Percentiles rank a stretch among this genome's conserved stretches.
phyloP scores from a whole-genome alignment of 2,888 invertebrate genomes.

The Thera obeliscata region DNA sequence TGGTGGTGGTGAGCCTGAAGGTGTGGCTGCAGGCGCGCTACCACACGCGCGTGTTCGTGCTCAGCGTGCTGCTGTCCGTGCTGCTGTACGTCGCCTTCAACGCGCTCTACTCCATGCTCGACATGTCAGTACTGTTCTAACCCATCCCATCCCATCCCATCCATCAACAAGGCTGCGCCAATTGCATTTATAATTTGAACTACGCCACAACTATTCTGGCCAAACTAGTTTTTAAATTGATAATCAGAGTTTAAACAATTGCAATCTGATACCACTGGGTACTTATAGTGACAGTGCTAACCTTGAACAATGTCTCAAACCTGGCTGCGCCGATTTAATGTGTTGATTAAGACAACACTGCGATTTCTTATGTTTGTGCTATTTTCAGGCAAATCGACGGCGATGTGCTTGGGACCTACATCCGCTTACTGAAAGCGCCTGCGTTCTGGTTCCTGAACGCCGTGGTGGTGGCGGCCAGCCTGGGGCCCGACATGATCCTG shows the following conservation, averaged over 20 bases:
- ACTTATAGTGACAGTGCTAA: too few relatives aligned
- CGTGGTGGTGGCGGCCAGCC: constrained; percentile 72
- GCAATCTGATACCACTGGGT: too few relatives aligned
- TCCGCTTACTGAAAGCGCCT: constrained; percentile 81
- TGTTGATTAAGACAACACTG: not conserved
- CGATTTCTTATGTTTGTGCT: not conserved
- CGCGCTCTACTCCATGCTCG: constrained; percentile 81
- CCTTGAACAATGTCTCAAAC: too few relatives aligned
- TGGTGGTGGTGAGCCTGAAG: constrained; percentile 85
- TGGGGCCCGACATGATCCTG: constrained; percentile 83
- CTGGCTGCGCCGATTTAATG: constrained; percentile 5
- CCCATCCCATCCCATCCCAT: not conserved
- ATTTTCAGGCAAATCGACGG: constrained; percentile 70
- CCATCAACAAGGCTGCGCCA: constrained; percentile 3
- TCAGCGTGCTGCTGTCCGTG: constrained; percentile 76
- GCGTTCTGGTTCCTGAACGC: constrained; percentile 86
- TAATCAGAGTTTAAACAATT: too few relatives aligned
- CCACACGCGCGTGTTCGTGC: constrained; percentile 81
- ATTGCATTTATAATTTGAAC: not conserved
- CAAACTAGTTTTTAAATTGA: too few relatives aligned
- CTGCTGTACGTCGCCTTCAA: constrained; percentile 82
- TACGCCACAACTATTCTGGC: not conserved
- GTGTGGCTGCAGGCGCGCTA: constrained; percentile 86
- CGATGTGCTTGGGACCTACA: constrained; percentile 86
- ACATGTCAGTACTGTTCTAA: constrained; percentile 79